A percentile compares a stretch with the other conserved stretches of the same genome.
Conservation (phyloP, 2,888 invertebrate genomes). For the Calliphora vomitoria region DNA sequence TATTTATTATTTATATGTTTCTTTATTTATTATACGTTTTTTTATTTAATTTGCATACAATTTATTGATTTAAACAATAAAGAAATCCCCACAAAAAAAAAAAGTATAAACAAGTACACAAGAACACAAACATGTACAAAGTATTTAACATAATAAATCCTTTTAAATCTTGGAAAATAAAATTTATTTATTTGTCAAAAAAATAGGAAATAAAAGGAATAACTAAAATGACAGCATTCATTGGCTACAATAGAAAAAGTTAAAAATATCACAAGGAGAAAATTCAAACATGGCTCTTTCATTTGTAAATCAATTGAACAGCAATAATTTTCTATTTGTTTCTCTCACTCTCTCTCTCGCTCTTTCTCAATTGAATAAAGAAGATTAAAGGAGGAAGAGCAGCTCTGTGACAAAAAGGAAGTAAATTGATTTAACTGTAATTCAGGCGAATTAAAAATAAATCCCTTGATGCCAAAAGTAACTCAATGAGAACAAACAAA, state of each 20-base stretch:
- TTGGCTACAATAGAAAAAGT: background rate
- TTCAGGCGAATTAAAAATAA: conserved; percentile 33
- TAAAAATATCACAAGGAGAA: conserved; percentile 5
- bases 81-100: background rate
- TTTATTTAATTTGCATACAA: conserved; percentile 39
- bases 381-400: background rate
- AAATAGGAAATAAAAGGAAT: background rate
- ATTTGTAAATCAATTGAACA: conserved; percentile 19
- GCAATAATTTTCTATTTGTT: conserved; percentile 3
- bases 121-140: background rate
- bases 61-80: conserved; percentile 33
- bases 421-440: conserved; percentile 20
- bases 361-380: conserved; percentile 1
- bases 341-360: background rate
- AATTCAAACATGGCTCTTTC: background rate
- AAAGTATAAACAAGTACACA: background rate
- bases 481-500: background rate
- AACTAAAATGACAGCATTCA: background rate
- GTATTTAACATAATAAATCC: conserved; percentile 15
- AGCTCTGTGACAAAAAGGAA: background rate
- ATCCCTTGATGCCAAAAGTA: conserved; percentile 15
- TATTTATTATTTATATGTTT: background rate
- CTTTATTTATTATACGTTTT: conserved; percentile 5
- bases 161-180: background rate
- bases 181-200: background rate